Evolutionary conservation across 2,113 vertebrate genomes (phyloP).

Genomic region (Piliocolobus tephrosceles): DNA sequence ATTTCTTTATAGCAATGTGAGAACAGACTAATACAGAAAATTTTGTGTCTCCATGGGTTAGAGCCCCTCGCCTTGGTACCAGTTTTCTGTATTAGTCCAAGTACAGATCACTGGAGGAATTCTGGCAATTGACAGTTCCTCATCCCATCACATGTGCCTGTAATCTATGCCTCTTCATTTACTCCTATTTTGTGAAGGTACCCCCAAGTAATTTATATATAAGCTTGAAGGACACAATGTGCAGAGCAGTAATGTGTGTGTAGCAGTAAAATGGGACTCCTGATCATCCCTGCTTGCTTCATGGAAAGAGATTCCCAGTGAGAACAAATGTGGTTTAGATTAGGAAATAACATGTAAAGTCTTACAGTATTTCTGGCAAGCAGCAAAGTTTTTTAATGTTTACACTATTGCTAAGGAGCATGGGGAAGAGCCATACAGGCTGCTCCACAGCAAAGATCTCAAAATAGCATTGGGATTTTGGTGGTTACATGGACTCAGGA

Average conservation of each 20-base stretch:
- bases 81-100: neutral
- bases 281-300: neutral
- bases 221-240: neutral
- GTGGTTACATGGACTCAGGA: conserved; percentile 89
- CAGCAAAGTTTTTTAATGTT: conserved; percentile 94
- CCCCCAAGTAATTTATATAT: neutral
- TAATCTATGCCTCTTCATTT: neutral
- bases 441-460: conserved; percentile 93
- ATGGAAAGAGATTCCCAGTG: neutral
- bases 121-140: neutral
- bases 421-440: conserved; percentile 93
- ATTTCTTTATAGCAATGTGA: too few species aligned
- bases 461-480: conserved; percentile 94
- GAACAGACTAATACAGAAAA: too few species aligned
- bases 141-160: neutral
- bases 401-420: conserved; percentile 93
- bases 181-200: neutral
- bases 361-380: conserved; percentile 90
- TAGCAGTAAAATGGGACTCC: neutral
- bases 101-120: neutral
- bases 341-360: conserved; percentile 34
- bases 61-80: too few species aligned
- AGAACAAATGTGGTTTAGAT: neutral
- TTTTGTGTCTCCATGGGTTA: too few species aligned
- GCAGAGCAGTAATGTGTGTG: too few species aligned